Evolutionary conservation across 2,113 vertebrate genomes (phyloP).

Genomic region (Equus quagga): DNA sequence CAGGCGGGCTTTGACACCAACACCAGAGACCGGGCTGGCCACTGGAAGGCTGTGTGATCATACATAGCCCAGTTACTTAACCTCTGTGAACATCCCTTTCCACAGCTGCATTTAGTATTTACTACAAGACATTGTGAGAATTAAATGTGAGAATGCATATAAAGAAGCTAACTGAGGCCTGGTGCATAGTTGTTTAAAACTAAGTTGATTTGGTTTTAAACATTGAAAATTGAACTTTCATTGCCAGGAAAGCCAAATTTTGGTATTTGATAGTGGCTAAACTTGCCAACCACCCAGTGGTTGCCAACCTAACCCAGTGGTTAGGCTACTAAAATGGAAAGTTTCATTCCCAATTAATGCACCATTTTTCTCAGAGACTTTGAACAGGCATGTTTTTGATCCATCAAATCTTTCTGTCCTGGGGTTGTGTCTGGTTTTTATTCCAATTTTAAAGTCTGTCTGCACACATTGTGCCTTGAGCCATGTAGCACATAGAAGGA

Average conservation of each 20-base stretch:
- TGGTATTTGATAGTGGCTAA: not conserved
- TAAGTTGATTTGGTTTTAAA: not conserved
- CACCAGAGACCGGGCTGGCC: not conserved
- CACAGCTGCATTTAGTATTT: not conserved
- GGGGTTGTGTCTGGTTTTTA: constrained; percentile 75
- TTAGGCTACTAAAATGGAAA: constrained; percentile 38
- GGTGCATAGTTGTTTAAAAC: not conserved
- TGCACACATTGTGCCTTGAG: constrained; percentile 63
- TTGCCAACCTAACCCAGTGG: not conserved
- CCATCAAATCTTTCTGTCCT: constrained; percentile 71
- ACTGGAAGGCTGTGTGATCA: not conserved
- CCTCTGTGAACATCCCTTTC: not conserved
- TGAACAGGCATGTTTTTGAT: constrained; percentile 63
- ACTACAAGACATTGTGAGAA: not conserved
- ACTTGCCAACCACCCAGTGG: not conserved
- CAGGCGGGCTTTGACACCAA: not conserved
- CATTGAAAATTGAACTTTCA: not conserved
- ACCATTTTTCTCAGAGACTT: constrained; percentile 65
- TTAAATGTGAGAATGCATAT: not conserved
- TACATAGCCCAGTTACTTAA: not conserved
- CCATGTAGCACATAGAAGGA: not conserved
- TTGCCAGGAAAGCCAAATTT: not conserved
- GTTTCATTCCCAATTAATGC: constrained; percentile 60
- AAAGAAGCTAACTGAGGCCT: not conserved
- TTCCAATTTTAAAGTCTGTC: constrained; percentile 64